These are phyloP conservation scores for Ctenodactylus gundi DNA, from an alignment of 2,113 vertebrate genomes.

Conservation along the genomic window DNA sequence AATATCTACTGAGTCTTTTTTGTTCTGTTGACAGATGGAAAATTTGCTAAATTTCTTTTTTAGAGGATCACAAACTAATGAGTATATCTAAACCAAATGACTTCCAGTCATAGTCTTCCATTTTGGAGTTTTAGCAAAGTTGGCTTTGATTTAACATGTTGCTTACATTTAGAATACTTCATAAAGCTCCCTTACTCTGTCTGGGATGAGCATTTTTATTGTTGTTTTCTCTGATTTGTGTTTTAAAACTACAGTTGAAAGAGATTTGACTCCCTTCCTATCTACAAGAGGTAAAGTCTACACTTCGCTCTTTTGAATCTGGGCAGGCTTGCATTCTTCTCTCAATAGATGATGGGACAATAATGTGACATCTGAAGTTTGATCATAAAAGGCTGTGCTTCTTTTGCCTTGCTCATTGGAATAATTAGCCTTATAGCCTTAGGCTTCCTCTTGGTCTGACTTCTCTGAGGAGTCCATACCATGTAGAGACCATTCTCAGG, in stretches of 20 bases:
- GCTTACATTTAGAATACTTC: background rate
- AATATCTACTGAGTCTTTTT: background rate
- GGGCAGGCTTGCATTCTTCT: background rate
- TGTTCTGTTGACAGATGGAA: background rate
- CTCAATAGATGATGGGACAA: background rate
- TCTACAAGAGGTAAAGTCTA: background rate
- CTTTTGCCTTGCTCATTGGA: background rate
- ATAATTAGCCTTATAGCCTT: background rate
- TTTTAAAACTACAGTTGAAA: background rate
- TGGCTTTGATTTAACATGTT: slow-evolving; percentile 9
- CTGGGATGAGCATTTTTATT: background rate
- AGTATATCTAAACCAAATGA: background rate
- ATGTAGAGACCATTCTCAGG: background rate
- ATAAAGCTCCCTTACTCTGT: background rate
- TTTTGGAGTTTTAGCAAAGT: background rate
- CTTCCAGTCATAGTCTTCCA: background rate
- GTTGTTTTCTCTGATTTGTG: background rate
- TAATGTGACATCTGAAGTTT: background rate
- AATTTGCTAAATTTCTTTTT: background rate
- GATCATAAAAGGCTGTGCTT: background rate
- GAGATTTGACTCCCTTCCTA: background rate
- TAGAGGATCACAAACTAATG: background rate
- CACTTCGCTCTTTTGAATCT: background rate
- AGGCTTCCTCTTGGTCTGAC: background rate
- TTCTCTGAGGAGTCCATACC: background rate